A percentile compares a stretch with the other conserved stretches of the same genome.
These are phyloP conservation scores for Empidonax traillii DNA, from an alignment of 2,113 vertebrate species.

Conservation along the genomic window DNA sequence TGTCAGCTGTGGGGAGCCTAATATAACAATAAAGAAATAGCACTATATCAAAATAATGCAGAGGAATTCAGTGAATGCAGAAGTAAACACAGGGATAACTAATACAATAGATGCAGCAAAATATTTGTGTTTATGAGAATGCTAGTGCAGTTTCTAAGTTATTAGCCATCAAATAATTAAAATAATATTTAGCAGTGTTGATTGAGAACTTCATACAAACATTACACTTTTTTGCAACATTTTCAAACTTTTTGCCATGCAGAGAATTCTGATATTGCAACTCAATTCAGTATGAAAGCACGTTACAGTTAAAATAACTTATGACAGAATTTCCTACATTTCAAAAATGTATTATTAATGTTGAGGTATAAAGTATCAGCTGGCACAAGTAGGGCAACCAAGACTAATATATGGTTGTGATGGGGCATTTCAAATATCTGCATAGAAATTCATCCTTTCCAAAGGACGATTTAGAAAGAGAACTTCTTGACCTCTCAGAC, in stretches of 20 bases:
- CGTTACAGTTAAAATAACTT: neutral
- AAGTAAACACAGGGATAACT: neutral
- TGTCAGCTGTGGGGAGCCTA: neutral
- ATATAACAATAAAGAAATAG: neutral
- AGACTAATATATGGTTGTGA: neutral
- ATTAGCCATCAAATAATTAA: neutral
- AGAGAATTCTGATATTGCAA: constrained; percentile 4
- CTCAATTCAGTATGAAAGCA: neutral
- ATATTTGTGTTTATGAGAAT: neutral
- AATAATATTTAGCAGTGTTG: neutral
- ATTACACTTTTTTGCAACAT: neutral
- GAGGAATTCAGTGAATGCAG: neutral
- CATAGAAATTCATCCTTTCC: constrained; percentile 38
- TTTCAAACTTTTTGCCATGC: neutral
- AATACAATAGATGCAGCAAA: neutral
- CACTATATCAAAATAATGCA: neutral
- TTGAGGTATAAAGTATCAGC: constrained; percentile 7
- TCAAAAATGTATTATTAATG: neutral
- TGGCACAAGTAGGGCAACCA: neutral
- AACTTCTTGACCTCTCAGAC: constrained; percentile 27
- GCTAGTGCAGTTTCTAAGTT: neutral
- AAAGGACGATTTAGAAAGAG: neutral
- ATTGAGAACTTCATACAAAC: neutral
- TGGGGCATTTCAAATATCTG: constrained; percentile 4
- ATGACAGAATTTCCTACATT: constrained; percentile 19